Percentiles rank a stretch among this genome's conserved stretches.
phyloP scores from a whole-genome alignment of 2,797 vertebrate genomes.

The Eulemur mongoz region DNA sequence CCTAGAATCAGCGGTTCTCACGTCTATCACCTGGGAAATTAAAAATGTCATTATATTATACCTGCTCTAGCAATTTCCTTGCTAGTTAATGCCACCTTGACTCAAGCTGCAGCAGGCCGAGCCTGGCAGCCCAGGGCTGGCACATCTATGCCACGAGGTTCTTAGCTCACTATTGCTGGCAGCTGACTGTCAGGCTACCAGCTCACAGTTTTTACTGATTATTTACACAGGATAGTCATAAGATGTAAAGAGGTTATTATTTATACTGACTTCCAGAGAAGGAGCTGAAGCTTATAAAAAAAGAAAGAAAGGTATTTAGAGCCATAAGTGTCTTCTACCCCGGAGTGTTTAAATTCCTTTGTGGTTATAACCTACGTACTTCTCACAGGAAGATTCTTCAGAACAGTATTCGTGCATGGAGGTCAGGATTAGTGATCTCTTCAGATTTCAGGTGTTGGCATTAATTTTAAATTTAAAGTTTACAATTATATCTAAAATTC shows the following conservation, averaged over 20 bases:
- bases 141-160: background rate
- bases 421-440: background rate
- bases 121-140: background rate
- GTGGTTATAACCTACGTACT: background rate
- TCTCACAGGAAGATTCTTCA: background rate
- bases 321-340: background rate
- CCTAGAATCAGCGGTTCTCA: background rate
- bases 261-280: background rate
- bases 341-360: background rate
- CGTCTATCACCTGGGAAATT: background rate
- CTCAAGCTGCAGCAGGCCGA: background rate
- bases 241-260: background rate
- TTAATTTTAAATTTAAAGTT: background rate
- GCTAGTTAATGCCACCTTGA: background rate
- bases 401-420: rapidly evolving
- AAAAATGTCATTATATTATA: rapidly evolving
- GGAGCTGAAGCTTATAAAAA: background rate
- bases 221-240: background rate
- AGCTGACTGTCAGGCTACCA: background rate
- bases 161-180: background rate
- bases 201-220: background rate
- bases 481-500: background rate
- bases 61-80: background rate
- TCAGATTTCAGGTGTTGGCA: background rate
- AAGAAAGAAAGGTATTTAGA: background rate